Evolutionary conservation across 2,113 vertebrate genomes (phyloP).

Genomic region (Xiphias gladius): DNA sequence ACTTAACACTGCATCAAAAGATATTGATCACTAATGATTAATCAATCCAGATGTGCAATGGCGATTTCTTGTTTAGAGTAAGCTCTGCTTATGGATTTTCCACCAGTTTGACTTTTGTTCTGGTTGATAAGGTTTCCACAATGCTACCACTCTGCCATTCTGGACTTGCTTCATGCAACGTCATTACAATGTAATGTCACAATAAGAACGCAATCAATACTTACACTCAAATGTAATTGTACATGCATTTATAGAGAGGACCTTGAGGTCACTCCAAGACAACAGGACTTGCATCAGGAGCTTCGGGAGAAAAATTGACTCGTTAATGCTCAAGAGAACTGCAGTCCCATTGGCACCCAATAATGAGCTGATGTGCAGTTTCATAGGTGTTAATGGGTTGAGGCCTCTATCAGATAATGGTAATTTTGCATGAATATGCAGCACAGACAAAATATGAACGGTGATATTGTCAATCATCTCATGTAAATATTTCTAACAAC

Average conservation of each 20-base stretch:
- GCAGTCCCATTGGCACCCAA: neutral
- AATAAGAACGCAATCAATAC: conserved; percentile 72
- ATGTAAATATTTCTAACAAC: conserved; percentile 58
- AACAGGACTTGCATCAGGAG: conserved; percentile 22
- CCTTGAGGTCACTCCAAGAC: conserved; percentile 66
- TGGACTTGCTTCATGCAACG: conserved; percentile 31
- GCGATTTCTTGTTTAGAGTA: neutral
- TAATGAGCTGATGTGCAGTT: conserved; percentile 25
- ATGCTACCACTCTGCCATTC: conserved; percentile 42
- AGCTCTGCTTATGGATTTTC: conserved; percentile 44
- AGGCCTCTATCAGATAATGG: conserved; percentile 11
- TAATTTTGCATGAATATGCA: conserved; percentile 53
- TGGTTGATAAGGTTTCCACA: conserved; percentile 36
- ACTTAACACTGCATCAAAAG: conserved; percentile 27
- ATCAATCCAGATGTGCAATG: conserved; percentile 30
- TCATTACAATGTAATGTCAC: conserved; percentile 60
- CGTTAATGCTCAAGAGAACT: conserved; percentile 23
- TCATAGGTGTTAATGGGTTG: conserved; percentile 34
- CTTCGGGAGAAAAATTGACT: conserved; percentile 42
- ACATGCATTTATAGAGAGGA: conserved; percentile 60
- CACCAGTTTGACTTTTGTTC: conserved; percentile 34
- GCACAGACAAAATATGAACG: conserved; percentile 28
- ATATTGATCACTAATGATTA: conserved; percentile 52
- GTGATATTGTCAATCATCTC: conserved; percentile 60
- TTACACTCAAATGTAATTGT: conserved; percentile 69